Evolutionary conservation across 2,113 vertebrate species (phyloP).

Genomic region (Pedionomus torquatus): DNA sequence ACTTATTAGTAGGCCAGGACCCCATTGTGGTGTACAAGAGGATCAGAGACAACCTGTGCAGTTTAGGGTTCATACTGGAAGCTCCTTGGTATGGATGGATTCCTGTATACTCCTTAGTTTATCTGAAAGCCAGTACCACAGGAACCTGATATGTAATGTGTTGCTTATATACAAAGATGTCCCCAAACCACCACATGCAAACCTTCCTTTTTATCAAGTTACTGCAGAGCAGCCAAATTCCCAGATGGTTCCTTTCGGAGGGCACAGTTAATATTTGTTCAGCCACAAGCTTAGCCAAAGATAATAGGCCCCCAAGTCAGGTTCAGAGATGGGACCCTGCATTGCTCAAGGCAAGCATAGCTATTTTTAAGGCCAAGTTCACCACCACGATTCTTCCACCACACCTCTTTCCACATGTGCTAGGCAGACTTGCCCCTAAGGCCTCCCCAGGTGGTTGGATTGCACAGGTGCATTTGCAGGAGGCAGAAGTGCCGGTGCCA

Average conservation of each 20-base stretch:
- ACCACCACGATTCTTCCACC: neutral
- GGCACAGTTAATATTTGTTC: neutral
- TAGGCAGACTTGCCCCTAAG: neutral
- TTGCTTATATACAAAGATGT: neutral
- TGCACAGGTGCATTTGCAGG: neutral
- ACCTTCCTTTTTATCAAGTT: neutral
- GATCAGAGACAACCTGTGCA: neutral
- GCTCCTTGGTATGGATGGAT: neutral
- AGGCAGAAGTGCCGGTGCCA: neutral
- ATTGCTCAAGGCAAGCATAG: neutral
- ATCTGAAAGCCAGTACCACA: neutral
- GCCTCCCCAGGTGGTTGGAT: neutral
- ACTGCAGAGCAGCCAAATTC: neutral
- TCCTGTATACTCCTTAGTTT: neutral
- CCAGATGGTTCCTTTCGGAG: neutral
- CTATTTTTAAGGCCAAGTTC: neutral
- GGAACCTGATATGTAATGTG: neutral
- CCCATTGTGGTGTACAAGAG: neutral
- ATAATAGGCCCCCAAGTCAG: neutral
- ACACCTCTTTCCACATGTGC: accelerated
- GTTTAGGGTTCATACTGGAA: neutral
- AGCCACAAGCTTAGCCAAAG: neutral
- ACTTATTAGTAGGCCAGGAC: neutral
- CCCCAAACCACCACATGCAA: neutral
- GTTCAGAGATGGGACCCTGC: neutral